Conservation (phyloP, 2,888 invertebrate genomes). For the Eudemis profundana region DNA sequence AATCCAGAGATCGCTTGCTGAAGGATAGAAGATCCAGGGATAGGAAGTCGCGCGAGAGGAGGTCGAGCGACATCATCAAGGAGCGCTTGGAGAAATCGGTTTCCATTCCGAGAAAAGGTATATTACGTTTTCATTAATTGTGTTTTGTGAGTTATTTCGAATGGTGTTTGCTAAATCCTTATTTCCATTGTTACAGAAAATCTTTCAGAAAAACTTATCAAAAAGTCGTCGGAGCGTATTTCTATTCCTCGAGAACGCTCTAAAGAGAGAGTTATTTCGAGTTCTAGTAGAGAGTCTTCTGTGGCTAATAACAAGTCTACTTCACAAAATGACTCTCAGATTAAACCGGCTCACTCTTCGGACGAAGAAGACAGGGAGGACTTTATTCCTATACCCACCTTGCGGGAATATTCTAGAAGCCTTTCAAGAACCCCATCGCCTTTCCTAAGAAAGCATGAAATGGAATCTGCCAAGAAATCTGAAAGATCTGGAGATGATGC, state of each 20-base stretch:
- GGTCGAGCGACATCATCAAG: constrained; percentile 78
- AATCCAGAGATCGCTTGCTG: constrained; percentile 73
- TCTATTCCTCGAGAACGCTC: constrained; percentile 65
- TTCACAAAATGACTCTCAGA: constrained; percentile 62
- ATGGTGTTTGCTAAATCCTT: neutral
- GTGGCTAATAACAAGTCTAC: constrained; percentile 72
- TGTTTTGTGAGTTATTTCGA: neutral
- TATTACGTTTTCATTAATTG: constrained; percentile 31
- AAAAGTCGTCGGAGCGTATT: constrained; percentile 72
- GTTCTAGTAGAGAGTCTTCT: constrained; percentile 80
- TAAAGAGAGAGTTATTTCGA: constrained; percentile 70
- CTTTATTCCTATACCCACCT: constrained; percentile 69
- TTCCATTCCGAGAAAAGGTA: constrained; percentile 79
- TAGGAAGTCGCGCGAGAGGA: constrained; percentile 79
- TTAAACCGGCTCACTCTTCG: constrained; percentile 68
- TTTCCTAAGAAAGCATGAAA: constrained; percentile 89
- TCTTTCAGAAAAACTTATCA: constrained; percentile 65
- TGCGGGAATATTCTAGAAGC: constrained; percentile 88
- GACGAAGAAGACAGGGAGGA: constrained; percentile 78
- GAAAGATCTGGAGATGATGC: constrained; percentile 76
- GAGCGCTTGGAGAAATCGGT: constrained; percentile 80
- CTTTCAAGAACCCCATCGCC: constrained; percentile 95
- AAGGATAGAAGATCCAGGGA: constrained; percentile 77
- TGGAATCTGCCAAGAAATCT: constrained; percentile 77
- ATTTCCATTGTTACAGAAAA: constrained; percentile 63